phyloP scores from a whole-genome alignment of 2,888 invertebrate genomes.

The Leptinotarsa juncta region DNA sequence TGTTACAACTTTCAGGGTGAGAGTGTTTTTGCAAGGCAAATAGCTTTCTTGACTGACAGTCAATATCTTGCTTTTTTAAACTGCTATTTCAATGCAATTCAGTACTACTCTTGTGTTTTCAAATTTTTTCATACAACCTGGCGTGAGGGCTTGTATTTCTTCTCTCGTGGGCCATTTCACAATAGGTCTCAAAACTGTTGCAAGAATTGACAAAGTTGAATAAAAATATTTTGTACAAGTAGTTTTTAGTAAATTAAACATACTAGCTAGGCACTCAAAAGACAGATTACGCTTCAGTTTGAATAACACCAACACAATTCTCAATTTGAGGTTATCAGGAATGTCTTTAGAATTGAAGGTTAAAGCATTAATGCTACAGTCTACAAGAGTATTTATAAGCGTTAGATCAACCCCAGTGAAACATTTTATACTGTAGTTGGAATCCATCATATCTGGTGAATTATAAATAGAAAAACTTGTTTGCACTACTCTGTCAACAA shows the following conservation, averaged over 20 bases:
- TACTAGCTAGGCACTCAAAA: neutral
- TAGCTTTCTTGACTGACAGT: neutral
- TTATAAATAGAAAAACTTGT: neutral
- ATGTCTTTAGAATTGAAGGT: neutral
- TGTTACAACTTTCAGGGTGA: slow-evolving; percentile 24
- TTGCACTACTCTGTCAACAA: neutral
- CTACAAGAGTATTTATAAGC: neutral
- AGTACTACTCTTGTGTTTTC: slow-evolving; percentile 21
- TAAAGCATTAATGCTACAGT: neutral
- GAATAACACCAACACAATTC: neutral
- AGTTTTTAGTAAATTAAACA: neutral
- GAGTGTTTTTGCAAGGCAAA: slow-evolving; percentile 22
- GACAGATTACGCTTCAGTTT: neutral
- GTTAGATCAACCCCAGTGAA: neutral
- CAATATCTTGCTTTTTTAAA: neutral
- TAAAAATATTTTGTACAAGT: slow-evolving; percentile 1
- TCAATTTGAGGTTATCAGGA: neutral
- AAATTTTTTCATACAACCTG: neutral
- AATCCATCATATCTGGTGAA: neutral
- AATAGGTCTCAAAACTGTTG: neutral
- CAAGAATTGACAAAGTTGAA: neutral
- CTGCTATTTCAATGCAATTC: slow-evolving; percentile 26
- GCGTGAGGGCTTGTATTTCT: slow-evolving; percentile 17
- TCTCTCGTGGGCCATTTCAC: slow-evolving; percentile 13
- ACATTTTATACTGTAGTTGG: neutral